phyloP scores from a whole-genome alignment of 2,797 vertebrate species.

The Numenius phaeopus region DNA sequence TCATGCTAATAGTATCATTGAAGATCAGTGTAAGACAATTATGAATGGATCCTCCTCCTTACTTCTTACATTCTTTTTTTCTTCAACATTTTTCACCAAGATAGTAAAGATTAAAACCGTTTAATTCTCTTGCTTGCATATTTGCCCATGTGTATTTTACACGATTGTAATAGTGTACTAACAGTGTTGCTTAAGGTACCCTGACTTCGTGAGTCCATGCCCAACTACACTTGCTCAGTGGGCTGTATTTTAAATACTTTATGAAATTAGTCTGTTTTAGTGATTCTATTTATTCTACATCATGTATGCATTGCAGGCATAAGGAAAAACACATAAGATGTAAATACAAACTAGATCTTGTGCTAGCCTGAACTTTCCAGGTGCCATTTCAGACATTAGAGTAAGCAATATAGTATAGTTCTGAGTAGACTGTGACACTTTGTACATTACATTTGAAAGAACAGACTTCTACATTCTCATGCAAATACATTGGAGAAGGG shows the following conservation, averaged over 20 bases:
- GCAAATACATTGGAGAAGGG: not conserved
- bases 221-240: not conserved
- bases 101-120: not conserved
- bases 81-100: not conserved
- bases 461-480: not conserved
- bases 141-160: not conserved
- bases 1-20: not conserved
- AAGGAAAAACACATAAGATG: not conserved
- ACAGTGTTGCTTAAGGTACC: not conserved
- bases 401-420: not conserved
- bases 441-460: not conserved
- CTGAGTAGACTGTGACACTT: not conserved
- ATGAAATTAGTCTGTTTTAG: not conserved
- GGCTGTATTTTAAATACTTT: not conserved
- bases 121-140: not conserved
- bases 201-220: not conserved
- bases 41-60: not conserved
- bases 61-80: not conserved
- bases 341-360: not conserved
- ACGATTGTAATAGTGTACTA: not conserved
- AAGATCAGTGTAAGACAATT: not conserved
- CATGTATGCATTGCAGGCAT: not conserved
- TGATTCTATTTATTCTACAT: not conserved
- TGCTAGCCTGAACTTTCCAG: not conserved
- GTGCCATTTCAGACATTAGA: not conserved